Evolutionary conservation across 2,888 invertebrate genomes (phyloP), one percentile per base, ranked within the genome.

Genomic region (Heterodera filipjevi): DNA sequence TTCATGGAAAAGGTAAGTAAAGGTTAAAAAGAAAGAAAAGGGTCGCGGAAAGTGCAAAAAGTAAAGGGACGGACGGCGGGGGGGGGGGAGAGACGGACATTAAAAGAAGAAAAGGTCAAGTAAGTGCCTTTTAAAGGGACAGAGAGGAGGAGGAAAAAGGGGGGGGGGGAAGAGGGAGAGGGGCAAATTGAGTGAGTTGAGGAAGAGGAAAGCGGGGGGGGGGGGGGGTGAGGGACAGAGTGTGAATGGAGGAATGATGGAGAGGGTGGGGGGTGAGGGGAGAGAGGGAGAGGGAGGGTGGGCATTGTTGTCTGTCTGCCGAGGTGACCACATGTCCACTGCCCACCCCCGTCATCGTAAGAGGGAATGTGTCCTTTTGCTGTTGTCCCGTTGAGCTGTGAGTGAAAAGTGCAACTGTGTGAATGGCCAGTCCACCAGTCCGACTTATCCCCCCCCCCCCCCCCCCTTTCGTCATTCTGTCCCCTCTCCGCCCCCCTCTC

Each of bases 361-460:
- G n/a, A n/a, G 59, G 59, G 59, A 49, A 59, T 59, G 59, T 59
- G 59, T 59, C 59, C 59, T 27, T 22, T 59, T 27, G n/a, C 59
- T 59, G n/a, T 27, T 27, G 59, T 59, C 59, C 27, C 59, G 59
- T n/a, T 59, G 59, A 22, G 27, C 59, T 19, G 39, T 39, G 49
- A 59, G 59, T 59, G 59, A 59, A 59, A 59, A 59, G 59, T 59
- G 59, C 59, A 59, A 59, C 59, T 59, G 59, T 59, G 59, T 59
- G 59, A 59, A 59, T 59, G 59, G 59, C 59, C 12, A 49, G 16
- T 19, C 49, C 6, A 12, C 12, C 49, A 22, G 22, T 22, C 22
- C 49, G 49, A 49, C 49, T 49, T 49, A 49, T 49, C 16, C 49
- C 14, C 49, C 49, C 14, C 49, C 49, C 44, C 44, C 49, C 49